Conservation (phyloP, 2,888 invertebrate species). For the Aproaerema taeniolella region DNA sequence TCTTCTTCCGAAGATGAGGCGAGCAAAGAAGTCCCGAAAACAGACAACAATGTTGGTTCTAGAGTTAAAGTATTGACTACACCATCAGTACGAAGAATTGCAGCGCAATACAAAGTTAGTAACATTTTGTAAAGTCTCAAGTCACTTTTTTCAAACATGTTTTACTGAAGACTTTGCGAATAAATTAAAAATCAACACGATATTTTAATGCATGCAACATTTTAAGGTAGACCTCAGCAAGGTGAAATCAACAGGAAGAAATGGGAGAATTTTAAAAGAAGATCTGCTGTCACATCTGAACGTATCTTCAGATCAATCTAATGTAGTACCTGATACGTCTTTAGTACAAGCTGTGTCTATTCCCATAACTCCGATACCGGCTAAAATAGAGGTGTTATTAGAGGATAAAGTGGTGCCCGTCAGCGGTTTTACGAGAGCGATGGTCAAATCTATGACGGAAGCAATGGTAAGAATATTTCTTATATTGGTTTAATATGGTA, state of each 20-base stretch:
- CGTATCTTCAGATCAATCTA: constrained; percentile 71
- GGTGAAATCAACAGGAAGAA: constrained; percentile 89
- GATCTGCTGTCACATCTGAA: constrained; percentile 88
- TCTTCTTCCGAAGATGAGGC: constrained; percentile 25
- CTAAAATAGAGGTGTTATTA: constrained; percentile 38
- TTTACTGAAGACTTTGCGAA: no score
- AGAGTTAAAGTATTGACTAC: constrained; percentile 83
- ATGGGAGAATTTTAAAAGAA: constrained; percentile 95
- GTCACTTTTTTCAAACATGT: neutral
- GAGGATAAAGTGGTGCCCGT: constrained; percentile 80
- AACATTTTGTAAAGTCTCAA: neutral
- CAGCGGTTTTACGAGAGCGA: constrained; percentile 91
- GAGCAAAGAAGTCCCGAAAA: constrained; percentile 24
- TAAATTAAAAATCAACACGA: neutral
- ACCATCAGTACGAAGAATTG: constrained; percentile 96
- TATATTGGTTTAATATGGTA: neutral
- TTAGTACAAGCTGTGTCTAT: constrained; percentile 35
- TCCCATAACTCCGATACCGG: constrained; percentile 33
- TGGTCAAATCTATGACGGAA: constrained; percentile 97
- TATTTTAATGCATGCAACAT: neutral
- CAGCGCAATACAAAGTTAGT: constrained; percentile 89
- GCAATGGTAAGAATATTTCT: constrained; percentile 78
- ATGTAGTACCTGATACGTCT: constrained; percentile 42
- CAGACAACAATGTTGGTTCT: constrained; percentile 26
- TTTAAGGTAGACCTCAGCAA: constrained; percentile 81